Conservation (phyloP, 1,140 invertebrate species). For the Tetraneura akinire region DNA sequence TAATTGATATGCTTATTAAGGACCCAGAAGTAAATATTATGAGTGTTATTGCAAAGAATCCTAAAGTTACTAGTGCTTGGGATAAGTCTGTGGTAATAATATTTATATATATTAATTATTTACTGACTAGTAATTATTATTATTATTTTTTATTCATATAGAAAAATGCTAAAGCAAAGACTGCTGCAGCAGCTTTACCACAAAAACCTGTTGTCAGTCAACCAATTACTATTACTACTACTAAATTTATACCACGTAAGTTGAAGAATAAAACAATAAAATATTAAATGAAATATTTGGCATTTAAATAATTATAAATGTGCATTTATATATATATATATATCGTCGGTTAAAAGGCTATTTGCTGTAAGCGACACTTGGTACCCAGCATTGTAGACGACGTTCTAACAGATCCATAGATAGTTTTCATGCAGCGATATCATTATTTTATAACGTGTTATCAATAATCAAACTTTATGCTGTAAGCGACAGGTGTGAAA, state of each 20-base stretch:
- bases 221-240: not conserved
- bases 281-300: not conserved
- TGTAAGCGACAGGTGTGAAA: too few relatives aligned
- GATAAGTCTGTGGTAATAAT: slow-evolving; percentile 64
- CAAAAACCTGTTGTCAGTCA: slow-evolving; percentile 29
- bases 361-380: slow-evolving; percentile 26
- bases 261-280: not conserved
- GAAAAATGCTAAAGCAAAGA: slow-evolving; percentile 54
- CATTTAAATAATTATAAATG: not conserved
- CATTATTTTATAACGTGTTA: too few relatives aligned
- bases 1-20: slow-evolving; percentile 85
- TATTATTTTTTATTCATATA: slow-evolving; percentile 8
- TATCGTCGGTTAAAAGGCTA: slow-evolving; percentile 25
- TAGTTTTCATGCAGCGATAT: too few relatives aligned
- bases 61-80: slow-evolving; percentile 64
- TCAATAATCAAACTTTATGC: too few relatives aligned
- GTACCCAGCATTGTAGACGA: slow-evolving; percentile 26
- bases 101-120: not conserved
- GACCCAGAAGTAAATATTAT: slow-evolving; percentile 90
- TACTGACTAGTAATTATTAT: slow-evolving; percentile 21
- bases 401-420: slow-evolving; percentile 37
- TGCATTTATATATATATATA: not conserved
- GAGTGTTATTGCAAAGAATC: slow-evolving; percentile 69
- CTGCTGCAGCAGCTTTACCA: slow-evolving; percentile 42
- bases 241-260: slow-evolving; percentile 28